Evolutionary conservation across 2,888 invertebrate species (phyloP).

Genomic region (Chromoteleia sp.): DNA sequence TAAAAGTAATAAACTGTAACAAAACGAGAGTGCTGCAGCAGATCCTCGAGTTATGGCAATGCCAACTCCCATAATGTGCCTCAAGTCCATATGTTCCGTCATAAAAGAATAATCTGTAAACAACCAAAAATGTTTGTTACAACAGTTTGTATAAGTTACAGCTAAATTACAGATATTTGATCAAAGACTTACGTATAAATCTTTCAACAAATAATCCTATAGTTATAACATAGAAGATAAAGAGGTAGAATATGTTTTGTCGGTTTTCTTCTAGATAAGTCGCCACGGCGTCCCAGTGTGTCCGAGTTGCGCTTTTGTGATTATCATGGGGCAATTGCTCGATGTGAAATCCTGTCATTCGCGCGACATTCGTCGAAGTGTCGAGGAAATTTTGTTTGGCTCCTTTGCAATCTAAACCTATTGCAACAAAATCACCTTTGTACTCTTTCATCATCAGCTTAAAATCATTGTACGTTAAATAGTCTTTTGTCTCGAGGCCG

Average conservation of each 20-base stretch:
- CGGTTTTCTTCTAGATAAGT: constrained; percentile 98
- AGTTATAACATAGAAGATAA: constrained; percentile 97
- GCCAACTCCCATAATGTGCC: constrained; percentile 98
- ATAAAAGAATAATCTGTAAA: constrained; percentile 95
- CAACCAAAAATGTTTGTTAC: constrained; percentile 25
- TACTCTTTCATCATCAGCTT: constrained; percentile 98
- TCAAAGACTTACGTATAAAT: constrained; percentile 91
- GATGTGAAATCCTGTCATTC: constrained; percentile 97
- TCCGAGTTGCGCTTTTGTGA: constrained; percentile 87
- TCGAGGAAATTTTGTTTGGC: constrained; percentile 98
- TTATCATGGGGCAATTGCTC: constrained; percentile 88
- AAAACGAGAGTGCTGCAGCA: constrained; percentile 97
- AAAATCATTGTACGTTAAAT: constrained; percentile 95
- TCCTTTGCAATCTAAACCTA: constrained; percentile 97
- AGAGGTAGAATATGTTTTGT: constrained; percentile 97
- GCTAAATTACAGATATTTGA: not conserved
- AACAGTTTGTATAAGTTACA: too few relatives aligned
- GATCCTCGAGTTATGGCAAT: constrained; percentile 98
- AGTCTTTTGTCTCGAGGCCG: constrained; percentile 95
- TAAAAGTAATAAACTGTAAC: constrained; percentile 94
- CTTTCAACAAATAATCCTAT: constrained; percentile 97
- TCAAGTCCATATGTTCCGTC: constrained; percentile 97
- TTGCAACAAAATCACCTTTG: constrained; percentile 97
- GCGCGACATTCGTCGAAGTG: constrained; percentile 96
- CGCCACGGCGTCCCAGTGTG: constrained; percentile 94